Evolutionary conservation across 2,797 vertebrate genomes (phyloP).

Genomic region (Lutra lutra): DNA sequence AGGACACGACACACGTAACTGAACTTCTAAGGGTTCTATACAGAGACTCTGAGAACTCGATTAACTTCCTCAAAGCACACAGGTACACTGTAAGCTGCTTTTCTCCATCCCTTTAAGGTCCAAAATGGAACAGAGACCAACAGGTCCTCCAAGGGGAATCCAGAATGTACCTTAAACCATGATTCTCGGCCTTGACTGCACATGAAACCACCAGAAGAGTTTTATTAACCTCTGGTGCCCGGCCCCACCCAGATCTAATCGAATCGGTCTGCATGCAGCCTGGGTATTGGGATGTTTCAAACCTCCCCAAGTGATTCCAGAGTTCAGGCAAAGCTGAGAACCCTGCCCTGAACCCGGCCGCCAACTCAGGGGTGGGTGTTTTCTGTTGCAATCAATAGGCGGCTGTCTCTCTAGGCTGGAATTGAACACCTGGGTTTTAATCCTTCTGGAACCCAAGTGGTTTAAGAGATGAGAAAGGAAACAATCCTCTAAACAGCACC

Average conservation of each 20-base stretch:
- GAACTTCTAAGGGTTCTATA: background rate
- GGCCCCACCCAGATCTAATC: background rate
- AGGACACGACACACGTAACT: background rate
- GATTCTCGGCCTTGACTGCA: background rate
- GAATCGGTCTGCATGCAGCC: accelerated
- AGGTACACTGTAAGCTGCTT: background rate
- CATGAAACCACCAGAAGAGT: background rate
- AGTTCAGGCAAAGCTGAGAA: background rate
- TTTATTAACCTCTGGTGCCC: background rate
- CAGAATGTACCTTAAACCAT: background rate
- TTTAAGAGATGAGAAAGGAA: background rate
- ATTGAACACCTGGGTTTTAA: background rate
- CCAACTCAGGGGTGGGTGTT: background rate
- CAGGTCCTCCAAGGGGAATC: background rate
- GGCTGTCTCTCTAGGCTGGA: background rate
- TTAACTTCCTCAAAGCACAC: background rate
- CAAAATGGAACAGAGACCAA: background rate
- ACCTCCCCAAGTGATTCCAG: background rate
- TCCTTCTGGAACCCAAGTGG: conserved; percentile 4
- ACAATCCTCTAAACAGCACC: background rate
- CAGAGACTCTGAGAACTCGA: background rate
- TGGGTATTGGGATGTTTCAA: background rate
- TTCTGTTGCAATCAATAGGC: background rate
- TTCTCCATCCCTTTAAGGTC: background rate
- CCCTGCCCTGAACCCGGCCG: no score